Base-by-base conservation (phyloP, 2,797 vertebrate species). In the Peromyscus nudipes region DNA sequence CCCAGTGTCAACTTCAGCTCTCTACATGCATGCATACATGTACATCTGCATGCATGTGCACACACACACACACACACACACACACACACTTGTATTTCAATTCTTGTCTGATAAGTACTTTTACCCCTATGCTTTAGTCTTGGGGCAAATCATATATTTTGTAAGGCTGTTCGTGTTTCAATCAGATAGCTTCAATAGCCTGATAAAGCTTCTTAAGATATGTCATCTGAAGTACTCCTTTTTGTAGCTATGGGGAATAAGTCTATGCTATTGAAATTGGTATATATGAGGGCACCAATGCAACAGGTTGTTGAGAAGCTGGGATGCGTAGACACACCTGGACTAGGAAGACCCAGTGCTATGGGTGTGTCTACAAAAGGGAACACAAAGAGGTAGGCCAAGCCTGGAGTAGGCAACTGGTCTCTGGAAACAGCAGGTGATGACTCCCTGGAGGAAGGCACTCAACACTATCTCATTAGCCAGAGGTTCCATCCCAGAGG, bases 201-300 rank as follows among this genome's bases (percentile, higher is more conserved):
- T 91, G 19, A 95, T 64, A 7, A 52, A 79, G 57, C 25, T 81
- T 13, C n/a, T 69, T 69, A 71, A 77, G 34, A 40, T 12, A 19
- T 86, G 37, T 46, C 62, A 96, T 94, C 75, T 64, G 83, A 97
- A 95, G 86, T 2, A 43, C 55, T 5, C 40, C 29, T 46, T 34
- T 87, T 21, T 64, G 40, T 84, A 77, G 31, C 52, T 65, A 25
- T 14, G 73, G 8, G 73, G 46, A 95, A 31, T 67, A 92, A 55
- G 67, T 77, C 55, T 85, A 81, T 1, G 12, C 52, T 52, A 52
- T 75, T 91, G 73, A 89, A 84, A 46, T 29, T 60, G 13, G 21
- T 60, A 27, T 73, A 19, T 67, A 83, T 46, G 81, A 73, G 31
- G 43, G 55, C 1, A 31, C 37, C 2, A 46, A 69, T 49, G 60